Conservation (phyloP, 2,888 invertebrate species). For the Himalopsyche japonica region DNA sequence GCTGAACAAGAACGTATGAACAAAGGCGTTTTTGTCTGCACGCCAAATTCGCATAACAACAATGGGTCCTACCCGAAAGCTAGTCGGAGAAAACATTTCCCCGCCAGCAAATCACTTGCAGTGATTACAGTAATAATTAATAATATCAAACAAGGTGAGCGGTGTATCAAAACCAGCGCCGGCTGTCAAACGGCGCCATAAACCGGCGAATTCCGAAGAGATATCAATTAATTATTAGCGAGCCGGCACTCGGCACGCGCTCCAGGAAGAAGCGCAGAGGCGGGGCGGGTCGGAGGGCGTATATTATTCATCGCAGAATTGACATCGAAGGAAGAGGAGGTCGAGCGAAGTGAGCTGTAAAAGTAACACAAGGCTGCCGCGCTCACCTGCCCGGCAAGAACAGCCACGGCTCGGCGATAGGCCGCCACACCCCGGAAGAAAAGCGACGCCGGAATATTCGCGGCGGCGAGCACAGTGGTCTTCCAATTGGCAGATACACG, state of each 20-base stretch:
- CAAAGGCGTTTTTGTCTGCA: no score
- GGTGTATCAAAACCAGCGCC: not conserved
- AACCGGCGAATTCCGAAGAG: not conserved
- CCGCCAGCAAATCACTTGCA: not conserved
- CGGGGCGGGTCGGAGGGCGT: not conserved
- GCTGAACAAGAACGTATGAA: no score
- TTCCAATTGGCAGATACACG: not conserved
- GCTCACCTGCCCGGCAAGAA: not conserved
- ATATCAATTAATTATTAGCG: not conserved
- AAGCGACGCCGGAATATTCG: not conserved
- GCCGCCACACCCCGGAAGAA: not conserved
- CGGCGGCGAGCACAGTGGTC: not conserved
- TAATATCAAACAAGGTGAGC: not conserved
- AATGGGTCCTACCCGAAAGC: no score
- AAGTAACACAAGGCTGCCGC: not conserved
- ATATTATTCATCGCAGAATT: not conserved
- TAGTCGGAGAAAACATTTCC: not conserved
- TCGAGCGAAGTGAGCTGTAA: not conserved
- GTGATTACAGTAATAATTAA: not conserved
- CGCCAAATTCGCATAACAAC: no score
- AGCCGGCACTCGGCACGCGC: not conserved
- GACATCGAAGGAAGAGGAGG: not conserved
- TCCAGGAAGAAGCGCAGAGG: not conserved
- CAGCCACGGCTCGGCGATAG: not conserved
- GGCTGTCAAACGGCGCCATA: not conserved